These are phyloP conservation scores for Neodiprion virginianus DNA, from an alignment of 1,140 invertebrate species.

Conservation along the genomic window DNA sequence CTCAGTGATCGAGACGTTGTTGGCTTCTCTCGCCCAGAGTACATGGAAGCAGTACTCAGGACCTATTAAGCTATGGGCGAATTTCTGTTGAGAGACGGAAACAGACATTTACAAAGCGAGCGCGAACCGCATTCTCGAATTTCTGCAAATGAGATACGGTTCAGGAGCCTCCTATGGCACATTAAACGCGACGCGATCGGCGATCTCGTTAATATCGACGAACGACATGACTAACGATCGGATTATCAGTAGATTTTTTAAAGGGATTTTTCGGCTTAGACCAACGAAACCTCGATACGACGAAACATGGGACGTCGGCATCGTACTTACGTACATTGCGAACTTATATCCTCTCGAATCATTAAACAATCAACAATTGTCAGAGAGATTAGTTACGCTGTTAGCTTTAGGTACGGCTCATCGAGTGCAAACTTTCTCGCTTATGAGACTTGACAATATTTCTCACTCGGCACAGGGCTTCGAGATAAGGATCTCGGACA, in stretches of 20 bases:
- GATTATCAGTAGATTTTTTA: slow-evolving; percentile 33
- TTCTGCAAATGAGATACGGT: slow-evolving; percentile 6
- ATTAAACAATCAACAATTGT: slow-evolving; percentile 13
- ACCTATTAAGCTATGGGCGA: slow-evolving; percentile 13
- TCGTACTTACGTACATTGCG: slow-evolving; percentile 14
- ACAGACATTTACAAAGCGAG: slow-evolving; percentile 9
- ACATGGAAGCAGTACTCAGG: slow-evolving; percentile 21
- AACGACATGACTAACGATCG: slow-evolving; percentile 14
- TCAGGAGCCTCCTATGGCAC: slow-evolving; percentile 20
- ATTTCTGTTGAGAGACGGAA: neutral
- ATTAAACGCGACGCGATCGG: slow-evolving; percentile 23
- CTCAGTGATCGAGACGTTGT: slow-evolving; percentile 11
- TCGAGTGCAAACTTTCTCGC: slow-evolving; percentile 21
- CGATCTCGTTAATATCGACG: slow-evolving; percentile 17
- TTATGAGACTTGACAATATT: slow-evolving; percentile 22
- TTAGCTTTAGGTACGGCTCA: slow-evolving; percentile 26
- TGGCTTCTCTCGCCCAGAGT: slow-evolving; percentile 15
- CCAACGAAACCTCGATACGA: slow-evolving; percentile 35
- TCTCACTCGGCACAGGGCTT: slow-evolving; percentile 11
- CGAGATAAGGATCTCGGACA: slow-evolving; percentile 19
- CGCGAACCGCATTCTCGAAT: slow-evolving; percentile 8
- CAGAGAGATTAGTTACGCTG: slow-evolving; percentile 22
- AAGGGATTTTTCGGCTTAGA: slow-evolving; percentile 32
- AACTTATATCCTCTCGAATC: slow-evolving; percentile 16
- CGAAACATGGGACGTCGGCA: slow-evolving; percentile 31